phyloP scores from a whole-genome alignment of 2,797 vertebrate species.

The Gymnothorax javanicus region DNA sequence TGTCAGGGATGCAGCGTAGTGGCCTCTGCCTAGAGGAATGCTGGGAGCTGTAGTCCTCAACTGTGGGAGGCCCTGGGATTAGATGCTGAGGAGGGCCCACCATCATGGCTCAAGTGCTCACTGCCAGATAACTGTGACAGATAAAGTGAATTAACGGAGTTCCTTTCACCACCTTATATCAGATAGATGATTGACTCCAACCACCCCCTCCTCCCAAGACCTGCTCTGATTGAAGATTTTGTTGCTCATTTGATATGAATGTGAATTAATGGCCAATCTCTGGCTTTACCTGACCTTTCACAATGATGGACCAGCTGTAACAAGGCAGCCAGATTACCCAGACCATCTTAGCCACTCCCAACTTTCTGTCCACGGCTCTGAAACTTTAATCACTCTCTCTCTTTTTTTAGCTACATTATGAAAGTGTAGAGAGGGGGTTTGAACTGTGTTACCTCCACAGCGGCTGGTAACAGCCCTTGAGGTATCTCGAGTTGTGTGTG shows the following conservation, averaged over 20 bases:
- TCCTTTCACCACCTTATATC: conserved; percentile 51
- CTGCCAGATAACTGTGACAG: conserved; percentile 53
- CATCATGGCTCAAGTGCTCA: conserved; percentile 46
- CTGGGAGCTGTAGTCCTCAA: no score
- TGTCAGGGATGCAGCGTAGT: no score
- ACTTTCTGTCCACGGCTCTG: neutral
- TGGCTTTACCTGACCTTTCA: conserved; percentile 46
- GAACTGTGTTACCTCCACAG: neutral
- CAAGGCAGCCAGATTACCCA: conserved; percentile 39
- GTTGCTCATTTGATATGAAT: conserved; percentile 64
- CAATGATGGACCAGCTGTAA: conserved; percentile 45
- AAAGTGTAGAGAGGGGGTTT: neutral
- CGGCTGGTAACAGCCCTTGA: neutral
- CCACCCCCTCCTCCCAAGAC: conserved; percentile 50
- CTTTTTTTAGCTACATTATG: neutral
- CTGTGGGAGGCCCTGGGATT: neutral
- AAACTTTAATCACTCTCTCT: neutral
- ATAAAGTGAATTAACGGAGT: conserved; percentile 62
- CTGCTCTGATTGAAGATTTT: conserved; percentile 64
- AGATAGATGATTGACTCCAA: conserved; percentile 64
- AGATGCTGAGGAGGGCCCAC: conserved; percentile 17
- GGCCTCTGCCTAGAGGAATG: no score
- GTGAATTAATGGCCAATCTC: conserved; percentile 60
- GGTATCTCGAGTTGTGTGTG: no score
- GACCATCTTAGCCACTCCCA: conserved; percentile 9